Evolutionary conservation across 1,140 invertebrate genomes (phyloP).

Genomic region (Thalassaphorura encarpata): DNA sequence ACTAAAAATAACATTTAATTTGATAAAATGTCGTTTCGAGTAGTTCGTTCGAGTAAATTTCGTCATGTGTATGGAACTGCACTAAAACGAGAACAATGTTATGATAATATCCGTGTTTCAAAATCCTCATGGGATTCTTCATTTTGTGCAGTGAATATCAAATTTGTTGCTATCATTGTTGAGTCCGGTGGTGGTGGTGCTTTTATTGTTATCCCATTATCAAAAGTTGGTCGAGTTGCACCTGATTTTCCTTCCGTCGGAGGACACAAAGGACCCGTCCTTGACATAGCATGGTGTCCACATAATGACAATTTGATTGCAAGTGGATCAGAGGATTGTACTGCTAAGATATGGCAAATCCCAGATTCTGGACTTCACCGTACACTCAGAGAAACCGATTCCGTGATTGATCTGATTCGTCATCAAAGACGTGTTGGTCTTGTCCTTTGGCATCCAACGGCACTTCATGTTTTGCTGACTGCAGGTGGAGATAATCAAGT

Average conservation of each 20-base stretch:
- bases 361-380: slow-evolving; percentile 72
- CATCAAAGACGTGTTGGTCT: slow-evolving; percentile 94
- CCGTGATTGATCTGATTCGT: slow-evolving; percentile 83
- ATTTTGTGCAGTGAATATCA: slow-evolving; percentile 98
- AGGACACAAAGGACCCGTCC: slow-evolving; percentile 96
- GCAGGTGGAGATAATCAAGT: slow-evolving; percentile 68
- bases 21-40: slow-evolving; percentile 80
- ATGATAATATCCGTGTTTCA: slow-evolving; percentile 96
- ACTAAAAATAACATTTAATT: too few relatives aligned
- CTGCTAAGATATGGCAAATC: slow-evolving; percentile 97
- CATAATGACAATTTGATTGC: slow-evolving; percentile 99
- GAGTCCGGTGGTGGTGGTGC: slow-evolving; percentile 97
- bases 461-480: slow-evolving; percentile 86
- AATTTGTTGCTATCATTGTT: slow-evolving; percentile 97
- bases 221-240: slow-evolving; percentile 82
- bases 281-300: slow-evolving; percentile 98
- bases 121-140: slow-evolving; percentile 98
- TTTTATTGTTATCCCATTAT: slow-evolving; percentile 91
- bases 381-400: slow-evolving; percentile 53
- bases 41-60: slow-evolving; percentile 93
- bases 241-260: slow-evolving; percentile 90
- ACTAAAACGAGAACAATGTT: slow-evolving; percentile 95
- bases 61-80: slow-evolving; percentile 96
- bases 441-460: slow-evolving; percentile 94
- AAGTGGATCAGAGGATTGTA: slow-evolving; percentile 94